Conservation (phyloP, 1,140 invertebrate species). For the Lepidotrigona ventralis region DNA sequence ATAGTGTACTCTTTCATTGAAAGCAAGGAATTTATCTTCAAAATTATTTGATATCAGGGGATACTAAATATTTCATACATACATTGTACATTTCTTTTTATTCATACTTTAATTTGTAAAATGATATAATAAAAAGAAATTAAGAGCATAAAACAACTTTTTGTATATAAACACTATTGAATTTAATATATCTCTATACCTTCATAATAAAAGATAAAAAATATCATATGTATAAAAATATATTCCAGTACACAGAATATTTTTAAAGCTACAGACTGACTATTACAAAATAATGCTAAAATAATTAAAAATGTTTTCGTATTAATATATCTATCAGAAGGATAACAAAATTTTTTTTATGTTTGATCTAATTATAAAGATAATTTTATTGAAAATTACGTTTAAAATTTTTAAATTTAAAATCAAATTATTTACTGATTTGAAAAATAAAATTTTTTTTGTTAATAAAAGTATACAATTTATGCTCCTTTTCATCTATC, state of each 20-base stretch:
- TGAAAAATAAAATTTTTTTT: neutral
- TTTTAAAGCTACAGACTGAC: slow-evolving; percentile 24
- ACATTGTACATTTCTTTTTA: slow-evolving; percentile 53
- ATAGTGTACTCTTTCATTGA: neutral
- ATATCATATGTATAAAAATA: neutral
- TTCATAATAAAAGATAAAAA: slow-evolving; percentile 4
- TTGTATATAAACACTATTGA: neutral
- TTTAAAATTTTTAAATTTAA: neutral
- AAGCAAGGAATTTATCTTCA: neutral
- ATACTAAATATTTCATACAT: slow-evolving; percentile 54
- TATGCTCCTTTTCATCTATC: neutral
- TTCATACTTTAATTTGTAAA: slow-evolving; percentile 54
- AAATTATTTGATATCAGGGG: slow-evolving; percentile 35
- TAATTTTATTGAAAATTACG: neutral
- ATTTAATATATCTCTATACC: neutral
- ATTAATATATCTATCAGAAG: neutral
- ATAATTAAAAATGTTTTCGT: neutral
- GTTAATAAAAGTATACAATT: neutral
- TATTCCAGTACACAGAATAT: neutral
- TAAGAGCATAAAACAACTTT: slow-evolving; percentile 35
- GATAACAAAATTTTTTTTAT: neutral
- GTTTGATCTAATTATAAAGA: neutral
- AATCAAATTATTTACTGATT: neutral
- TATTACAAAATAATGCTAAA: slow-evolving; percentile 14
- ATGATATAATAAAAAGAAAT: slow-evolving; percentile 35